Conservation (phyloP, 2,797 vertebrate species). For the Pseudochaenichthys georgianus region DNA sequence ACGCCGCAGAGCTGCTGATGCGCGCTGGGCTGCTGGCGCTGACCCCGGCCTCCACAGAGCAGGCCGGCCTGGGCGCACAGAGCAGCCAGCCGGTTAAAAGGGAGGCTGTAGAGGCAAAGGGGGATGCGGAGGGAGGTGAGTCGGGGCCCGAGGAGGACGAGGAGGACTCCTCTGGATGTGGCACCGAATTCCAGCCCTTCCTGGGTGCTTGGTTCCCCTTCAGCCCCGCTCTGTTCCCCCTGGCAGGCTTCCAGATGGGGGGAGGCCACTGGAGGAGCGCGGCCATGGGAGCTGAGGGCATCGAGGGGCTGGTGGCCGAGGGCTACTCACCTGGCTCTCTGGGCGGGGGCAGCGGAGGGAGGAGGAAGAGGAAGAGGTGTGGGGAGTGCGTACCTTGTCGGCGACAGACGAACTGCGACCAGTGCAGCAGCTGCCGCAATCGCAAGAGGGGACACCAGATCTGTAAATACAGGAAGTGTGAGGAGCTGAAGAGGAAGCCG, state of each 20-base stretch:
- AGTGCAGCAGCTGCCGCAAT: slow-evolving; percentile 99
- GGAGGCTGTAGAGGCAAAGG: slow-evolving; percentile 81
- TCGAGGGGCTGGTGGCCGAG: slow-evolving; percentile 92
- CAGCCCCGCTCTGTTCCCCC: slow-evolving; percentile 96
- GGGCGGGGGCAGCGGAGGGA: slow-evolving; percentile 84
- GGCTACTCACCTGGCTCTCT: slow-evolving; percentile 92
- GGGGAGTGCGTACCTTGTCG: slow-evolving; percentile 97
- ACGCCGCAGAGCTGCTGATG: slow-evolving; percentile 96
- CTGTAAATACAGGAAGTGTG: slow-evolving; percentile 99
- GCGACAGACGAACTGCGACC: slow-evolving; percentile 98
- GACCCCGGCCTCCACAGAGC: slow-evolving; percentile 78
- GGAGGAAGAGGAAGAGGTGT: slow-evolving; percentile 98
- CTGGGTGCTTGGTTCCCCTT: slow-evolving; percentile 95
- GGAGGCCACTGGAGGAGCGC: slow-evolving; percentile 90
- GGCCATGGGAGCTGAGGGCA: slow-evolving; percentile 82
- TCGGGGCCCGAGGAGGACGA: slow-evolving; percentile 87
- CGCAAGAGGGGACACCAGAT: slow-evolving; percentile 99
- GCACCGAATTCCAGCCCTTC: slow-evolving; percentile 95
- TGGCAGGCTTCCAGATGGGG: slow-evolving; percentile 94
- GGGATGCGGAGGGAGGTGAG: slow-evolving; percentile 82
- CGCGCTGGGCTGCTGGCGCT: slow-evolving; percentile 89
- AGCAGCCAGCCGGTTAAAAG: slow-evolving; percentile 79
- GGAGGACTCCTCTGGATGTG: slow-evolving; percentile 90
- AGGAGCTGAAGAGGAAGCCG: slow-evolving; percentile 99
- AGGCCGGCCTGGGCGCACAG: slow-evolving; percentile 77